Base-by-base conservation (phyloP, 2,888 invertebrate genomes). In the Acanthosepion esculentum region DNA sequence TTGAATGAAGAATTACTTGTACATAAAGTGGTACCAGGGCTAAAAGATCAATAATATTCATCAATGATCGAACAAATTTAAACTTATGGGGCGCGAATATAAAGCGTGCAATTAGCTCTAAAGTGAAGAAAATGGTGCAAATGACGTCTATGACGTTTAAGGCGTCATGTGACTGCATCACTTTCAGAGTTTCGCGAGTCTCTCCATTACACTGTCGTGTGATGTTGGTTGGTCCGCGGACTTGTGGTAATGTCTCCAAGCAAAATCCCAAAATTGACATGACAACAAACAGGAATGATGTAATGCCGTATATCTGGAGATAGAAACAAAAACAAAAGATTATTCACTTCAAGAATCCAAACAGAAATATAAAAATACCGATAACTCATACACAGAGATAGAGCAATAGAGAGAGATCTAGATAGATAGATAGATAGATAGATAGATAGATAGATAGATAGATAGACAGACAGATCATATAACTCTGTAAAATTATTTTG, bases 21-120 rank as follows among this genome's bases (percentile, higher is more conserved):
- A 97, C 97, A 95, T 97, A 97, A 48, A 97, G 96, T 50, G 97
- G 97, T 95, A 97, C 96, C 48, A 97, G 96, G 1, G 97, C 97
- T 95, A 97, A 95, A 26, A 97, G 95, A 95, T 97, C 97, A 78
- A 97, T 97, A 91, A 97, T 96, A 95, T 97, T 97, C 97, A 97
- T 97, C 29, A 96, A 95, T 20, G 96, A 96, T 48, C 96, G 95
- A 91, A 97, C 96, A 95, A 97, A 97, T 48, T 95, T 95, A 48
- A 96, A 95, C 95, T 97, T 97, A 95, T 96, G 96, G 18, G 97
- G 97, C 10, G 97, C 96, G 95, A 97, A 97, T 48, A 96, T 95
- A 94, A 97, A 96, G 12, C 97, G 95, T 20, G 97, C 96, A 26
- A 97, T 96, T 20, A 97, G 96, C 94, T 97, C 97, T 94, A 97